Base-by-base conservation (phyloP, 2,797 vertebrate species). In the Bradypodion ventrale region DNA sequence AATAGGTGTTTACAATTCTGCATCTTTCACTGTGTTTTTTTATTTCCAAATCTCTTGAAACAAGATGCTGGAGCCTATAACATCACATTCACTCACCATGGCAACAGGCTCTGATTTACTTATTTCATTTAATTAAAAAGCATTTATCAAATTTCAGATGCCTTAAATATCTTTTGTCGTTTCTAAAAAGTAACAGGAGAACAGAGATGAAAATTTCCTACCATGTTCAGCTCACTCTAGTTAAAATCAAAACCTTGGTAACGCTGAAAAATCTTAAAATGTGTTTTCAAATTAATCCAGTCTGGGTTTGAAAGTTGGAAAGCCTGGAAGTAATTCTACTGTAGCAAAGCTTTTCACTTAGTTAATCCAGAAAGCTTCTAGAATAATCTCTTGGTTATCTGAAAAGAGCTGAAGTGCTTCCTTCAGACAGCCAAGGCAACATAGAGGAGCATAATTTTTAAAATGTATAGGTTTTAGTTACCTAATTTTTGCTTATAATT, bases 21-120 rank as follows among this genome's bases (percentile, higher is more conserved):
- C 83, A 91, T 88, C 90, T 89, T 89, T 91, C 81, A 92, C 90
- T 92, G 87, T 86, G 78, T 63, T 87, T 90, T 92, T 92, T 70
- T 23, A 37, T 69, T 40, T 40, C 25, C 40, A 70, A 94, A 93
- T 88, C 88, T 83, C 66, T 84, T 87, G 85, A 89, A 94, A 91
- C 90, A 59, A 83, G 89, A 93, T 91, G 84, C 89, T 90, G 80
- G 85, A 82, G 56, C 89, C 90, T 93, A 75, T 60, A 27, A 78
- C 62, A 89, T 85, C 72, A 87, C 84, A 84, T 92, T 93, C 87
- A n/a, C 94, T 96, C 93, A 91, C 93, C 91, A 92, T 94, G 92
- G 92, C 95, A 95, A 95, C 94, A 92, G 93, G 84, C 89, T 79
- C 69, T 93, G 94, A 94, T 94, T 94, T 92, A 93, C 89, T 92